Percentiles rank a stretch among this genome's conserved stretches.
phyloP scores from a whole-genome alignment of 2,888 invertebrate genomes.

The Tillus elongatus region DNA sequence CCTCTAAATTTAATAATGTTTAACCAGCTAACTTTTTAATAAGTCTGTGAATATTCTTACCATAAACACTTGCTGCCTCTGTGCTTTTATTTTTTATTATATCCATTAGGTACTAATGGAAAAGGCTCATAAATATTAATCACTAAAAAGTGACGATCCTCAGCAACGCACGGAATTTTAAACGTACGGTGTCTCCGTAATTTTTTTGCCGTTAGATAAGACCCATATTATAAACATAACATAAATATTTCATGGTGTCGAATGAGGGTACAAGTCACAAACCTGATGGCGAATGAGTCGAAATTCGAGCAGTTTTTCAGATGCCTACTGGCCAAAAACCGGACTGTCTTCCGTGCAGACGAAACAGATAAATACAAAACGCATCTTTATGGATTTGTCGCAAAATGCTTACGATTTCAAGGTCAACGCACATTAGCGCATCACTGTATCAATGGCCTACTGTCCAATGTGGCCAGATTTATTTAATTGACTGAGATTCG shows the following conservation, averaged over 20 bases:
- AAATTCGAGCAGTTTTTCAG: conserved; percentile 29
- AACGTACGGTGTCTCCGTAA: conserved; percentile 19
- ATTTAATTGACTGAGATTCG: too few species aligned
- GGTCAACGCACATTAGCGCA: conserved; percentile 23
- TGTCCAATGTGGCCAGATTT: too few species aligned
- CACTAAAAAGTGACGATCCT: too few species aligned
- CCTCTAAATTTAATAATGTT: too few species aligned
- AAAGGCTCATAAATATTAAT: too few species aligned
- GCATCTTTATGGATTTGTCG: conserved; percentile 33
- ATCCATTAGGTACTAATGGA: too few species aligned
- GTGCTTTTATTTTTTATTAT: too few species aligned
- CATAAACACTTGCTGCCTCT: too few species aligned
- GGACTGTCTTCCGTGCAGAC: conserved; percentile 32
- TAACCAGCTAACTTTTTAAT: too few species aligned
- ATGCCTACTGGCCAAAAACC: conserved; percentile 26
- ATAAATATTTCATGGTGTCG: conserved; percentile 35
- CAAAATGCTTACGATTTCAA: conserved; percentile 29
- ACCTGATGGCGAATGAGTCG: conserved; percentile 13
- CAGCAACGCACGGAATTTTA: conserved; percentile 20
- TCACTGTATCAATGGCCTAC: too few species aligned
- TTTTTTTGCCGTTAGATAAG: conserved; percentile 26
- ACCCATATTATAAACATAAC: conserved; percentile 24
- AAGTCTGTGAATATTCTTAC: too few species aligned
- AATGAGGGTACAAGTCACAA: conserved; percentile 15
- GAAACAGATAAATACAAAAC: conserved; percentile 34